Evolutionary conservation across 2,797 vertebrate genomes (phyloP).

Genomic region (Picus viridis): DNA sequence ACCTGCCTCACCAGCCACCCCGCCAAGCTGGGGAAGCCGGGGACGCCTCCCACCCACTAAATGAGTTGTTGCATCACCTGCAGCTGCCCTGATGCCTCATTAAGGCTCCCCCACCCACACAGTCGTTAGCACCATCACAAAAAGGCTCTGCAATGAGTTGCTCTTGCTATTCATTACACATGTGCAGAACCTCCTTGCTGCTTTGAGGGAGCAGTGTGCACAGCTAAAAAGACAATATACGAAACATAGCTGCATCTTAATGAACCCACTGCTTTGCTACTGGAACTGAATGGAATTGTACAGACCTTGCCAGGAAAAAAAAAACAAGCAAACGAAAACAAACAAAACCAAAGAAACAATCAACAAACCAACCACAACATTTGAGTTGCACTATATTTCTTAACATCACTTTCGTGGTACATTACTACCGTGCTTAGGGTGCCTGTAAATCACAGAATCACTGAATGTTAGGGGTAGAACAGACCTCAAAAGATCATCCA

Average conservation of each 20-base stretch:
- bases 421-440: neutral
- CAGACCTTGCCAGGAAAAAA: neutral
- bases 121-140: neutral
- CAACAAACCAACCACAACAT: neutral
- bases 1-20: neutral
- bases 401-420: neutral
- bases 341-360: neutral
- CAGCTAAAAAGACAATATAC: slow-evolving; percentile 30
- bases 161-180: slow-evolving; percentile 18
- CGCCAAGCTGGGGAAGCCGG: rapidly evolving
- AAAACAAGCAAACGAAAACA: too few species aligned
- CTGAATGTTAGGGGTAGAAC: neutral
- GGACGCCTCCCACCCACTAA: neutral
- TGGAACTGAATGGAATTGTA: slow-evolving; percentile 1
- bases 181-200: neutral
- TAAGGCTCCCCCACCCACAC: rapidly evolving
- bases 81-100: neutral
- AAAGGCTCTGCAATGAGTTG: neutral
- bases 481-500: neutral
- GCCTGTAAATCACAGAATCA: neutral
- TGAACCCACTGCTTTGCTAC: slow-evolving; percentile 14
- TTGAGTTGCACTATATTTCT: neutral
- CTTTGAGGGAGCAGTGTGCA: slow-evolving; percentile 20
- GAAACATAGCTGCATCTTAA: slow-evolving; percentile 57
- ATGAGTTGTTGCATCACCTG: neutral